Evolutionary conservation across 2,888 invertebrate species (phyloP).

Genomic region (Ectropis crepuscularia): DNA sequence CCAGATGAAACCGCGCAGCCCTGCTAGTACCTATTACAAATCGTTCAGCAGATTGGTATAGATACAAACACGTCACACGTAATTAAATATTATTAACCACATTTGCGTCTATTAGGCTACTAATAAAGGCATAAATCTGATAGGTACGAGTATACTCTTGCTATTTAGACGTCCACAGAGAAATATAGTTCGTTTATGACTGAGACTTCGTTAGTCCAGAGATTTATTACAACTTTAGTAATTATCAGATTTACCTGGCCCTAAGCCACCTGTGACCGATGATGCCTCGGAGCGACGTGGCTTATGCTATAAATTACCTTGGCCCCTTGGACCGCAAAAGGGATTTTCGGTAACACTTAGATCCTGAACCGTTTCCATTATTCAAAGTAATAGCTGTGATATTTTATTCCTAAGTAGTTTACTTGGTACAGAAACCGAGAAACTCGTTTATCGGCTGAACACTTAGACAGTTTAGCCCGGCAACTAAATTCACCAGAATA

Average conservation of each 20-base stretch:
- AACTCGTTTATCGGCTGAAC: constrained; percentile 35
- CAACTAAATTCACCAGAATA: constrained; percentile 22
- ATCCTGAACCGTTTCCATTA: constrained; percentile 32
- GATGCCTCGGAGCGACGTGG: constrained; percentile 25
- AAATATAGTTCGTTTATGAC: not conserved
- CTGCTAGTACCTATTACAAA: too few relatives aligned
- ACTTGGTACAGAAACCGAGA: constrained; percentile 30
- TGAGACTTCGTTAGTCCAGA: not conserved
- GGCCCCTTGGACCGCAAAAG: constrained; percentile 27
- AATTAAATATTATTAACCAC: too few relatives aligned
- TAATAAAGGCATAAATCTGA: too few relatives aligned
- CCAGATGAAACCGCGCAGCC: too few relatives aligned
- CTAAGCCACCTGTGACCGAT: constrained; percentile 20
- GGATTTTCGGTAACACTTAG: constrained; percentile 32
- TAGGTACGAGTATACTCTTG: too few relatives aligned
- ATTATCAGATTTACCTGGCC: constrained; percentile 10
- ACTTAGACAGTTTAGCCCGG: constrained; percentile 32
- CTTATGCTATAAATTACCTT: constrained; percentile 28
- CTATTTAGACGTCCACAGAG: too few relatives aligned
- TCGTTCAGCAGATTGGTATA: too few relatives aligned
- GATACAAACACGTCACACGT: too few relatives aligned
- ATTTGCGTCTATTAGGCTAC: too few relatives aligned
- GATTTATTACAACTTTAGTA: constrained; percentile 12
- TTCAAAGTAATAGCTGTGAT: constrained; percentile 36
- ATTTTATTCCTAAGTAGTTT: constrained; percentile 38